Conservation (phyloP, 2,113 vertebrate genomes). For the Strix aluco region DNA sequence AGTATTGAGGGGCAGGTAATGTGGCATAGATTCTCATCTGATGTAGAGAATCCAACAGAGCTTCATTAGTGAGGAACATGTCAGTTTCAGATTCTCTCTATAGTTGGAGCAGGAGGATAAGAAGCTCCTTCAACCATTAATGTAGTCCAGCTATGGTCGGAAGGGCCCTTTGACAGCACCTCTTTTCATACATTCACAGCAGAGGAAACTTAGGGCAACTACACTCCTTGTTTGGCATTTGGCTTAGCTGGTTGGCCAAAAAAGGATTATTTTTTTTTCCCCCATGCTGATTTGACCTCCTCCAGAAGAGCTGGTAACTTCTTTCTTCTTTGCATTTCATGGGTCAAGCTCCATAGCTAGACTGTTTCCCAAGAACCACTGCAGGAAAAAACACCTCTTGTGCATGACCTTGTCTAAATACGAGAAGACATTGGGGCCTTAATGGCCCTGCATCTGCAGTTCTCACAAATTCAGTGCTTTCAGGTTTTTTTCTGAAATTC, state of each 20-base stretch:
- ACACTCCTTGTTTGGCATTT: not conserved
- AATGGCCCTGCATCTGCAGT: not conserved
- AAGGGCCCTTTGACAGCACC: not conserved
- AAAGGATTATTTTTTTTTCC: not conserved
- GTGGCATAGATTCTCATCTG: not conserved
- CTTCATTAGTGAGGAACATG: not conserved
- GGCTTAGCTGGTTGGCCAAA: not conserved
- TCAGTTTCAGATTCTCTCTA: not conserved
- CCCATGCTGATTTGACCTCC: not conserved
- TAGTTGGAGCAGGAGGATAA: not conserved
- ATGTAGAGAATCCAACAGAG: not conserved
- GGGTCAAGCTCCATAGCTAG: not conserved
- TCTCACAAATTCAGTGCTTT: not conserved
- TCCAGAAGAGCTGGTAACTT: not conserved
- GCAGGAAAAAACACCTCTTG: not conserved
- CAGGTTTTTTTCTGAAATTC: not conserved
- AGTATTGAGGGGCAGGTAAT: not conserved
- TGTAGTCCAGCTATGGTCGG: not conserved
- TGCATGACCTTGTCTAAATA: not conserved
- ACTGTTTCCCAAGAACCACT: not conserved
- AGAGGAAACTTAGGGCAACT: not conserved
- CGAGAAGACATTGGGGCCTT: not conserved
- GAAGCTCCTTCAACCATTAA: not conserved
- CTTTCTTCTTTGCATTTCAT: not conserved
- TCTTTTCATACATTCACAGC: not conserved